Evolutionary conservation across 2,113 vertebrate genomes (phyloP).

Genomic region (Grallaria varia): DNA sequence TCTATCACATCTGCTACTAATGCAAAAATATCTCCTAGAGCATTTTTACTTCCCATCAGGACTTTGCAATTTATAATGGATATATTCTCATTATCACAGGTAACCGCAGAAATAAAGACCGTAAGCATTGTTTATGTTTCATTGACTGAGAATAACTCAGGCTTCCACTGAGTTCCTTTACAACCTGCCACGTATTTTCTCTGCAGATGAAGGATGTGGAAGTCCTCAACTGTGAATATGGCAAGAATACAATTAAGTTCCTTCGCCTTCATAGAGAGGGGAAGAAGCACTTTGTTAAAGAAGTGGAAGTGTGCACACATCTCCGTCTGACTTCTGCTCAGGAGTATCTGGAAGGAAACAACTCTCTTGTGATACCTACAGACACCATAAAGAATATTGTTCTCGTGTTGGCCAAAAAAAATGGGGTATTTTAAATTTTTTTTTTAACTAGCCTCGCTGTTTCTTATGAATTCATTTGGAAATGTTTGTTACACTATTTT

Average conservation of each 20-base stretch:
- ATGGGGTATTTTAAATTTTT: slow-evolving; percentile 81
- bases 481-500: neutral
- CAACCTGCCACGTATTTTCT: neutral
- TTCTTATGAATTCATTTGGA: neutral
- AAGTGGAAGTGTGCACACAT: slow-evolving; percentile 85
- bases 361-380: slow-evolving; percentile 91
- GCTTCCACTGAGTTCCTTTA: neutral
- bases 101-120: neutral
- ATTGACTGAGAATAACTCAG: neutral
- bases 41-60: neutral
- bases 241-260: slow-evolving; percentile 90
- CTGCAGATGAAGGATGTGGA: slow-evolving; percentile 80
- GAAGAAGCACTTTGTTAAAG: slow-evolving; percentile 81
- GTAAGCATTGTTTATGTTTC: neutral
- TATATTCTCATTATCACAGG: neutral
- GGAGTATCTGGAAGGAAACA: slow-evolving; percentile 88
- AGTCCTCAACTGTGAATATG: slow-evolving; percentile 90
- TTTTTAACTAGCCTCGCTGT: neutral
- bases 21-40: neutral
- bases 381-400: slow-evolving; percentile 97
- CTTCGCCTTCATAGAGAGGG: slow-evolving; percentile 81
- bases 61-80: neutral
- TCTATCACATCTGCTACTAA: neutral
- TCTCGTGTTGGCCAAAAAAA: slow-evolving; percentile 87
- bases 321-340: slow-evolving; percentile 84